Evolutionary conservation across 2,113 vertebrate genomes (phyloP), one percentile per base, ranked within the genome.

Genomic region (Gymnocephalus cernua): DNA sequence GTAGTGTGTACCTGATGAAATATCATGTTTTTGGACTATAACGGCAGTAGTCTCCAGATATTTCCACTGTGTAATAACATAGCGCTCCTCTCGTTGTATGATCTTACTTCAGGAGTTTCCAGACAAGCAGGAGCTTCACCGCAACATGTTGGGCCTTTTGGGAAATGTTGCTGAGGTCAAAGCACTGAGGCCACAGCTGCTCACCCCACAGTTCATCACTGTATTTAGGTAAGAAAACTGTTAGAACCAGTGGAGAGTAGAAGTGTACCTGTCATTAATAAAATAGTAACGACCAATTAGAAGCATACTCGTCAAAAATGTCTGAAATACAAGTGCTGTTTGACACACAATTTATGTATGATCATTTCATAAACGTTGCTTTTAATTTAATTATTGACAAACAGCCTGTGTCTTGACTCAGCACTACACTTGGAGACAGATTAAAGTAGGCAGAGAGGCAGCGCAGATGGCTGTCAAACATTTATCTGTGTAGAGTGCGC

Each of bases 41-140:
- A 32, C 0, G 0, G 4, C 41, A 25, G 18, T 3, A 48, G 25
- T 21, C 53, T 59, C 8, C 6, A 35, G 19, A 19, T 14, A 13
- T 32, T 73, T 53, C 59, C 5, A 1, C 47, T 8, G 27, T 44
- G 3, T 57, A 16, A 38, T 66, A 29, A 47, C 65, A 51, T 5
- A 19, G 3, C 50, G 47, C n/a, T 35, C 62, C 14, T 54, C 48
- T 68, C 1, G 1, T 12, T 38, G 7, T 32, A 2, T 77, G 29
- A 19, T 61, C 51, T 80, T 1, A 12, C 45, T 53, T 3, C 62
- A 99, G 98, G 97, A 97, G 82, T 99, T 99, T 93, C 98, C 98
- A 59, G 97, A 98, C 88, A 99, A 99, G 67, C 98, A 99, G 92
- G 98, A 99, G 76, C 96, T 99, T 27, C 98, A 99, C 77, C 96